Base-by-base conservation (phyloP, 1,140 invertebrate species). In the Solenopsis fugax region DNA sequence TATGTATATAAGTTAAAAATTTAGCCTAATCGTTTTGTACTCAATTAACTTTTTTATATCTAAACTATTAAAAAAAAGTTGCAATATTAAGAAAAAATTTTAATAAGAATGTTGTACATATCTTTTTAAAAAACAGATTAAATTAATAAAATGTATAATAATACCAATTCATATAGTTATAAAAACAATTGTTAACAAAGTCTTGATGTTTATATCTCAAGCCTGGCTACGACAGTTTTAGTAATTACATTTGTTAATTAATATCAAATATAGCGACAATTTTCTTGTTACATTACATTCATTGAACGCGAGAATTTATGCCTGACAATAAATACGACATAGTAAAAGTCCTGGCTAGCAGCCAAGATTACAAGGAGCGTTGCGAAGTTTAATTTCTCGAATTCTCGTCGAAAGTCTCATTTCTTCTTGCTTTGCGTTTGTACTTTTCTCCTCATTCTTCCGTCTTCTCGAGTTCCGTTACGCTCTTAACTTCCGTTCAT, bases 331-430 rank as follows among this genome's bases (percentile, higher is more conserved):
- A 86, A 82, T 52, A 48, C 89, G 90, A 91, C 90, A 88, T 92
- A 81, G 90, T 87, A 88, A 84, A 92, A 91, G 88, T 91, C 90
- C 86, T 93, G 93, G 93, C 91, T 72, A 82, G 71, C 75, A 81
- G 92, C 92, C 92, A 93, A 90, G 90, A 93, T 94, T 93, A 94
- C 92, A 92, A 93, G 91, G 89, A 90, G 85, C 72, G 89, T 86
- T 89, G 77, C 82, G 81, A 93, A 93, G 92, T 93, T 94, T 93
- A 94, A 93, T 94, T 94, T 93, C 92, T 92, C 91, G 90, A 93
- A 93, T 93, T 90, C 91, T 91, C 84, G 89, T 88, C 88, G 87
- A 87, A 88, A 54, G 18, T 85, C 82, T 48, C 41, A 72, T 62
- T 58, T 34, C 29, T 56, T 71, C 54, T 86, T 21, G 71, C 72